These are phyloP conservation scores for Brachirus orientalis DNA, from an alignment of 2,113 vertebrate species.

Conservation along the genomic window DNA sequence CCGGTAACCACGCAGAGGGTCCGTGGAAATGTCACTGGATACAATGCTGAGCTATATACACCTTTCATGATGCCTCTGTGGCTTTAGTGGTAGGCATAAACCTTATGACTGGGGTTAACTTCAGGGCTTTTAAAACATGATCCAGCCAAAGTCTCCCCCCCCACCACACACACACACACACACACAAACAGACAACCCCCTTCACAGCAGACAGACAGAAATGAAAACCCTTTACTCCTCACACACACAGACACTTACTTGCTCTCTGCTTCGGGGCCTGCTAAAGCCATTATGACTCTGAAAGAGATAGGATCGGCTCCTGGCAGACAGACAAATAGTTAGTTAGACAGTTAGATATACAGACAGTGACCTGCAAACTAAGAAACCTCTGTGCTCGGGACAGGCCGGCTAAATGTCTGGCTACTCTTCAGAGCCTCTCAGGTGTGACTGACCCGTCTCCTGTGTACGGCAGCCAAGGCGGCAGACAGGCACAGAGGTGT, in stretches of 20 bases:
- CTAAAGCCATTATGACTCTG: conserved; percentile 72
- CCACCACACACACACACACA: not conserved
- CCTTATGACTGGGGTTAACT: conserved; percentile 78
- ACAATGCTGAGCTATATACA: conserved; percentile 34
- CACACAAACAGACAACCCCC: conserved; percentile 44
- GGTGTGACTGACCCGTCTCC: conserved; percentile 72
- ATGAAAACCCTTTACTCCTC: conserved; percentile 58
- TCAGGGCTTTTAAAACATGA: conserved; percentile 76
- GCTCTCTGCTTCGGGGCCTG: conserved; percentile 68
- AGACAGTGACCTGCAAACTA: conserved; percentile 54
- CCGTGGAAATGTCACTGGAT: conserved; percentile 57
- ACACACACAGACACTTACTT: conserved; percentile 51
- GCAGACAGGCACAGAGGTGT: conserved; percentile 71
- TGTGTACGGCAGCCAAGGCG: conserved; percentile 55
- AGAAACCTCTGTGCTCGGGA: conserved; percentile 57
- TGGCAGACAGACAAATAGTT: conserved; percentile 72
- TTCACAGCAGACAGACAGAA: conserved; percentile 56
- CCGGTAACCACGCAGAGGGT: conserved; percentile 22
- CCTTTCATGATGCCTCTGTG: conserved; percentile 62
- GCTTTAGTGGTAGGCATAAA: conserved; percentile 72
- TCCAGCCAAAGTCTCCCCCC: conserved; percentile 48
- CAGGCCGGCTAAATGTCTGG: conserved; percentile 68
- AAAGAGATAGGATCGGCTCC: conserved; percentile 68
- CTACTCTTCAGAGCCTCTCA: conserved; percentile 76
- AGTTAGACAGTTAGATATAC: conserved; percentile 62